These are phyloP conservation scores for Achlya flavicornis DNA, from an alignment of 2,888 invertebrate species.

Conservation along the genomic window DNA sequence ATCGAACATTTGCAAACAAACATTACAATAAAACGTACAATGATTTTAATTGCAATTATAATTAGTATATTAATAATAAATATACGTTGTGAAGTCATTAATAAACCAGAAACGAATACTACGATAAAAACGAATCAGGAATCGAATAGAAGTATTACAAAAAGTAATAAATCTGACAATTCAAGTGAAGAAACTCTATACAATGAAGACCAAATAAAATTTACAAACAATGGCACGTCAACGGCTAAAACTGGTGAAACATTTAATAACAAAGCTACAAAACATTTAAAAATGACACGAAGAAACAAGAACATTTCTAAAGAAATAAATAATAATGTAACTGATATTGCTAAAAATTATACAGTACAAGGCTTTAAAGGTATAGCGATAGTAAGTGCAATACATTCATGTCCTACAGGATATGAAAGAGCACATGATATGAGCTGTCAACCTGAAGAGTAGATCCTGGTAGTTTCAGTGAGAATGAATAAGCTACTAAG, in stretches of 20 bases:
- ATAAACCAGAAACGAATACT: background rate
- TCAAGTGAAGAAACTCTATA: background rate
- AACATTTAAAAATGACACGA: background rate
- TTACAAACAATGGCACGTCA: background rate
- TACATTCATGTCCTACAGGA: no score
- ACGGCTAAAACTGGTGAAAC: background rate
- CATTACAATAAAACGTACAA: background rate
- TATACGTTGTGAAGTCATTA: background rate
- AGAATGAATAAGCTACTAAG: background rate
- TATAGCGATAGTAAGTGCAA: background rate
- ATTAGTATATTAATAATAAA: no score
- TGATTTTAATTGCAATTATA: background rate
- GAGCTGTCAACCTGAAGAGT: background rate
- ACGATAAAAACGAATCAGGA: no score
- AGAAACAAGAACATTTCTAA: background rate
- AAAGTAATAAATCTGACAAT: background rate
- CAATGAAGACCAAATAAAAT: background rate
- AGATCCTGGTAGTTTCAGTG: background rate
- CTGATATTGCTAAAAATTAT: background rate
- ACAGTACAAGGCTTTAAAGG: background rate
- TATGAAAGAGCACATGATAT: background rate
- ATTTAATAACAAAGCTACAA: background rate
- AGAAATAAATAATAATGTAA: background rate
- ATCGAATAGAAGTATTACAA: background rate
- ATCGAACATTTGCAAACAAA: background rate